phyloP scores from a whole-genome alignment of 1,140 invertebrate genomes.

The Bombus picipes region DNA sequence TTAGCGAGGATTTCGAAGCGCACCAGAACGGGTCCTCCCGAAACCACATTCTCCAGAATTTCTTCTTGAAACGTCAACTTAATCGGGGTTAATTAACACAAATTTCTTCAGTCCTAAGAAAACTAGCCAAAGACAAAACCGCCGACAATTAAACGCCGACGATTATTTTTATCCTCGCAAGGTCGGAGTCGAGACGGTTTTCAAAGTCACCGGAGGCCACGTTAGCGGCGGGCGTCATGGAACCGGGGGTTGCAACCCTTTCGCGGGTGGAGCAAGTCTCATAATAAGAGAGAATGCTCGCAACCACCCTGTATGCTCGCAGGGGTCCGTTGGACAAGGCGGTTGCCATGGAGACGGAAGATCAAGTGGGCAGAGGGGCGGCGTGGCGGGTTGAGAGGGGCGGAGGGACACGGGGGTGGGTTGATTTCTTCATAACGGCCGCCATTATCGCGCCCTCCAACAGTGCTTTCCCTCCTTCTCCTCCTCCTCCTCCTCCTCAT shows the following conservation, averaged over 20 bases:
- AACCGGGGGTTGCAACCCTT: slow-evolving; percentile 66
- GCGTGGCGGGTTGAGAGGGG: slow-evolving; percentile 32
- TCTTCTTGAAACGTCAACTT: too few species aligned
- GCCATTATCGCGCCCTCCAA: slow-evolving; percentile 80
- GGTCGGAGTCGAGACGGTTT: neutral
- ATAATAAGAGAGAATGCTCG: slow-evolving; percentile 71
- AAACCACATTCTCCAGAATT: too few species aligned
- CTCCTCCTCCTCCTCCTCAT: slow-evolving; percentile 70
- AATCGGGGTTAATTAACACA: too few species aligned
- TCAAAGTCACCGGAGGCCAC: slow-evolving; percentile 14
- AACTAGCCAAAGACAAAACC: too few species aligned
- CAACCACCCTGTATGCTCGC: slow-evolving; percentile 46
- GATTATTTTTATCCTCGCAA: neutral
- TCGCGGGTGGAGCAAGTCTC: slow-evolving; percentile 64
- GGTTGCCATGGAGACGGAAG: slow-evolving; percentile 80
- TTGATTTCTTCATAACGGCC: slow-evolving; percentile 83
- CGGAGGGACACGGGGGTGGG: slow-evolving; percentile 62
- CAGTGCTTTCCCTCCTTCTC: slow-evolving; percentile 31
- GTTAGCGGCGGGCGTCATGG: neutral
- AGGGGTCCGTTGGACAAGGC: slow-evolving; percentile 78
- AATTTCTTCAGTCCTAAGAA: too few species aligned
- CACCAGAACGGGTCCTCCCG: too few species aligned
- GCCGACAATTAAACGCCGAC: neutral
- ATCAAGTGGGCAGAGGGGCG: slow-evolving; percentile 70
- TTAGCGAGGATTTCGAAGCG: too few species aligned